Percentiles rank a stretch among this genome's conserved stretches.
Evolutionary conservation across 2,113 vertebrate genomes (phyloP).

Genomic region (Syngnathus floridae): DNA sequence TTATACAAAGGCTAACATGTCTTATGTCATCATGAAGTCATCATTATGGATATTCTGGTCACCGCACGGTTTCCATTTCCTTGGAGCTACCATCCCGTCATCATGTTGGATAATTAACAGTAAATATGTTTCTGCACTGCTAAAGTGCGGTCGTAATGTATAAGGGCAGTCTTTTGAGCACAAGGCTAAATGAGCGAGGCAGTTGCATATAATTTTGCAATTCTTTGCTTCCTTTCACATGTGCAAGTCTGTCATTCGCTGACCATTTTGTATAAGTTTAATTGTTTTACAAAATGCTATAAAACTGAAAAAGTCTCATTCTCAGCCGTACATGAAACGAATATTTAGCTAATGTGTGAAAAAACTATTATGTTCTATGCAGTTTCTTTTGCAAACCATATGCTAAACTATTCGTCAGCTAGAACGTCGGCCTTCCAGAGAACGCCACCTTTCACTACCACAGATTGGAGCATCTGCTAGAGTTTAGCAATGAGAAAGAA

Average conservation of each 20-base stretch:
- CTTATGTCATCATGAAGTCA: slow-evolving; percentile 3
- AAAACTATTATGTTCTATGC: not conserved
- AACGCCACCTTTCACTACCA: too few relatives aligned
- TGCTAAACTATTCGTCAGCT: slow-evolving; percentile 12
- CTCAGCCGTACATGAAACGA: not conserved
- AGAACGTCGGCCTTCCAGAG: too few relatives aligned
- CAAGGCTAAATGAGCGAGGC: slow-evolving; percentile 9
- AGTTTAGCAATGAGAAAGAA: too few relatives aligned
- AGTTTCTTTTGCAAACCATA: slow-evolving; percentile 39
- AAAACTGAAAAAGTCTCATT: not conserved
- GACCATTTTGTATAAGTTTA: not conserved
- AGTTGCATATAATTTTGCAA: not conserved
- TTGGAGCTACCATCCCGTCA: slow-evolving; percentile 25
- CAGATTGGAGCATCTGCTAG: too few relatives aligned
- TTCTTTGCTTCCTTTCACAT: slow-evolving; percentile 5
- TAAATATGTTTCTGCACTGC: slow-evolving; percentile 3
- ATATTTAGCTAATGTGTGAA: not conserved
- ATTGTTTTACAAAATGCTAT: not conserved
- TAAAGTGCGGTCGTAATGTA: slow-evolving; percentile 23
- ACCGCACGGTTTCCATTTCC: slow-evolving; percentile 32
- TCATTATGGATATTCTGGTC: slow-evolving; percentile 29
- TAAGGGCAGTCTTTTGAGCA: not conserved
- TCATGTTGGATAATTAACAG: slow-evolving; percentile 33
- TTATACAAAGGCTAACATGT: not conserved
- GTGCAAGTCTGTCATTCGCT: not conserved